phyloP scores from a whole-genome alignment of 1,140 invertebrate genomes.

The Hesperophylax magnus region DNA sequence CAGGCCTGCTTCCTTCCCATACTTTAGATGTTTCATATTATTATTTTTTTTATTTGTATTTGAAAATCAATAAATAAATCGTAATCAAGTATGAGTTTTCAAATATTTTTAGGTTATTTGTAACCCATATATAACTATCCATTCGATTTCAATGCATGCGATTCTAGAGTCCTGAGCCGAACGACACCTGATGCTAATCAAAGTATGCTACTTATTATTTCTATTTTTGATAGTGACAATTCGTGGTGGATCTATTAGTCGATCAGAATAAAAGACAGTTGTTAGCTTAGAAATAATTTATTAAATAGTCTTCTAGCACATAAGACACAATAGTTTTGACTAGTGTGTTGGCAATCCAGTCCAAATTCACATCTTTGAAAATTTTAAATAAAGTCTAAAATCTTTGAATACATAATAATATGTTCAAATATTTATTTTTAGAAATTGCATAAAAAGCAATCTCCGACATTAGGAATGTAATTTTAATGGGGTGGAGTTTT shows the following conservation, averaged over 20 bases:
- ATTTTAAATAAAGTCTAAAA: conserved; percentile 30
- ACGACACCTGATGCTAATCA: too few species aligned
- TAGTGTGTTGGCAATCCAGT: conserved; percentile 44
- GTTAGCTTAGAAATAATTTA: conserved; percentile 26
- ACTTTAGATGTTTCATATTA: too few species aligned
- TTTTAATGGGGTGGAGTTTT: neutral
- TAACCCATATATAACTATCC: too few species aligned
- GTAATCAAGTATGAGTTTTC: too few species aligned
- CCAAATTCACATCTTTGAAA: conserved; percentile 23
- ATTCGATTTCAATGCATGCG: too few species aligned
- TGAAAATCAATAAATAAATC: too few species aligned
- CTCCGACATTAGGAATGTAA: conserved; percentile 16
- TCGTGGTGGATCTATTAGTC: neutral
- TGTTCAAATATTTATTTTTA: conserved; percentile 22
- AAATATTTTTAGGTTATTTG: too few species aligned
- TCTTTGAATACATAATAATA: conserved; percentile 10
- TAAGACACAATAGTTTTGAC: conserved; percentile 55
- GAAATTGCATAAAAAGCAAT: conserved; percentile 16
- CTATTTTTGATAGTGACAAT: too few species aligned
- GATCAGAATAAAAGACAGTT: neutral
- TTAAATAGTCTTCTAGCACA: conserved; percentile 51
- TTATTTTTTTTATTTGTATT: too few species aligned
- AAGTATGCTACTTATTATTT: too few species aligned
- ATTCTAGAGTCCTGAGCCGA: too few species aligned
- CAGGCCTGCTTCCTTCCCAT: too few species aligned